Base-by-base conservation (phyloP, 2,113 vertebrate species). In the Siniperca chuatsi region DNA sequence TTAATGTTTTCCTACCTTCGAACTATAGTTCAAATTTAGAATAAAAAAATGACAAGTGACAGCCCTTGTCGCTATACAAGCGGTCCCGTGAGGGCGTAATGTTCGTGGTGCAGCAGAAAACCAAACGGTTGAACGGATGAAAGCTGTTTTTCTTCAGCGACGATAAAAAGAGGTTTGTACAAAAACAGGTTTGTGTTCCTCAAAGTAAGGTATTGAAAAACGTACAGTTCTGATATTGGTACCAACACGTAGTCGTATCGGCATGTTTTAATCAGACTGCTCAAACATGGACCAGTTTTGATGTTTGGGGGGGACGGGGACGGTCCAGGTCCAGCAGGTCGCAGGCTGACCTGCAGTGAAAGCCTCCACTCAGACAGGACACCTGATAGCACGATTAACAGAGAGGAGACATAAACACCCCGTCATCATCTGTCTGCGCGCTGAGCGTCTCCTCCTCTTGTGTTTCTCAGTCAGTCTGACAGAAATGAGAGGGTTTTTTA, bases 361-460 rank as follows among this genome's bases (percentile, higher is more conserved):
- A 88, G 57, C 74, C 82, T 77, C 71, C 46, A 20, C 76, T 80
- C 83, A 84, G 86, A 88, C 81, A 73, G 0, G 65, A 82, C 82
- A 78, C 72, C 1, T 68, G 77, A 83, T 81, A n/a, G n/a, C 15
- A 65, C n/a, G 72, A 67, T 70, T 29, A 76, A n/a, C 70, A 66
- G 12, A 50, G 40, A 83, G 60, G 73, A 88, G 75, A 87, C 72
- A 67, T 57, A 81, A 84, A 84, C 87, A 89, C 8, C 2, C n/a
- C 10, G 40, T 13, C 48, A 25, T 29, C 71, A 37, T 70, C 74
- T 6, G 72, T 79, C 82, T 82, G 54, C 64, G 21, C 33, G 20
- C 64, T 52, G 25, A 50, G 35, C 40, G 6, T 35, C 68, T 75
- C 13, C 52, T 79, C 69, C 78, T 65, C n/a, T 18, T 10, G 5